Percentiles rank a stretch among this genome's conserved stretches.
These are phyloP conservation scores for Falco columbarius DNA, from an alignment of 2,797 vertebrate genomes.

Conservation along the genomic window DNA sequence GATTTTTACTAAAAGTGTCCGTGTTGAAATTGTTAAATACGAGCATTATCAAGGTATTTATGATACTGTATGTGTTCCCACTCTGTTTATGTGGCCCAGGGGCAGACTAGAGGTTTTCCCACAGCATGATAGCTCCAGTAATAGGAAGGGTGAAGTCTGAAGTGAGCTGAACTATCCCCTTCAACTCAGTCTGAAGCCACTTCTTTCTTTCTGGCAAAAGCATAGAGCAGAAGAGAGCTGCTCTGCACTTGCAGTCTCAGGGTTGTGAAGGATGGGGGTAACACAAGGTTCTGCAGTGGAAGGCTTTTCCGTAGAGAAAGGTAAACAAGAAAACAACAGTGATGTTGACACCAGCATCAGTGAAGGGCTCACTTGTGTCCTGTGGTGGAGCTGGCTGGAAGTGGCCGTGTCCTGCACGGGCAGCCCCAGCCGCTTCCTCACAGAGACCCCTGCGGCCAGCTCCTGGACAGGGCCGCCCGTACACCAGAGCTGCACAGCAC, in stretches of 20 bases:
- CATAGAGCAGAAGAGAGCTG: not conserved
- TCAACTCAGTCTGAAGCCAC: not conserved
- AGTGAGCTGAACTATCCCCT: not conserved
- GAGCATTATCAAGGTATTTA: not conserved
- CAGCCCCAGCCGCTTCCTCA: not conserved
- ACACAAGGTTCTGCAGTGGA: not conserved
- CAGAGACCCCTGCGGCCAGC: fast-evolving
- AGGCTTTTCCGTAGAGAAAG: not conserved
- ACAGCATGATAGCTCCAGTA: not conserved
- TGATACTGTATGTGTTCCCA: not conserved
- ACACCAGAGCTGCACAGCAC: too few relatives aligned
- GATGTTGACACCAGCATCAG: not conserved
- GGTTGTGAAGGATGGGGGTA: fast-evolving
- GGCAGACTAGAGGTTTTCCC: not conserved
- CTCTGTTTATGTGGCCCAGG: not conserved
- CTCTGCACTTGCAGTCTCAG: not conserved
- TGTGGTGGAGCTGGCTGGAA: not conserved
- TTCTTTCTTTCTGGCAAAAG: not conserved
- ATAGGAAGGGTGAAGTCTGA: not conserved
- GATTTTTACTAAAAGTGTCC: not conserved
- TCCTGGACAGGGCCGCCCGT: not conserved
- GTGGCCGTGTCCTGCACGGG: fast-evolving
- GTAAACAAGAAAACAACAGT: not conserved
- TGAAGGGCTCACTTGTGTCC: not conserved
- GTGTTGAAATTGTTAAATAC: not conserved